phyloP scores from a whole-genome alignment of 2,113 vertebrate genomes.

The Pollachius pollachius region DNA sequence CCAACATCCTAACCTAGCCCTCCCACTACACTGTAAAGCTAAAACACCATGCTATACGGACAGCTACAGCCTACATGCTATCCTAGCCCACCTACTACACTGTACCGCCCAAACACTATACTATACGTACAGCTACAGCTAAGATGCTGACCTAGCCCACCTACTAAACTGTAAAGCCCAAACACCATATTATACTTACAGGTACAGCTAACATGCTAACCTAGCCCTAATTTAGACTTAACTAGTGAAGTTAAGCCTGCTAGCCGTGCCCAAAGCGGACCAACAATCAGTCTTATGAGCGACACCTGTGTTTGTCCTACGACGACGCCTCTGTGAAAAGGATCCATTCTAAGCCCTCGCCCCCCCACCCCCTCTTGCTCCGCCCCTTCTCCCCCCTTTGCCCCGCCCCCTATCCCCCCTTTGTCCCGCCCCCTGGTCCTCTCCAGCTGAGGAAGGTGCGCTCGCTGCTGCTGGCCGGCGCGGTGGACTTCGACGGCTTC shows the following conservation, averaged over 20 bases:
- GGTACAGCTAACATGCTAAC: background rate
- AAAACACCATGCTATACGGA: background rate
- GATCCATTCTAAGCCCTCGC: background rate
- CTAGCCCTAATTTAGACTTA: background rate
- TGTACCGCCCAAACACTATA: background rate
- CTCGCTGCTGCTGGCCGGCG: constrained; percentile 88
- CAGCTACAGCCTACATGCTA: background rate
- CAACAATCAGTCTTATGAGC: too few relatives aligned
- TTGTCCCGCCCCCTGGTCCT: background rate
- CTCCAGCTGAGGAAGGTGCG: constrained; percentile 89
- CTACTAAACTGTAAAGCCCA: background rate
- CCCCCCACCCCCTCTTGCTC: background rate
- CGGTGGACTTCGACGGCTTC: constrained; percentile 86
- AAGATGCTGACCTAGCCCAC: background rate
- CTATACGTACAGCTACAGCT: background rate
- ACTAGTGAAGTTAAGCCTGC: too few relatives aligned
- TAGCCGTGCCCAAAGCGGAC: too few relatives aligned
- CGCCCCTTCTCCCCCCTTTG: background rate
- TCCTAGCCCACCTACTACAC: background rate
- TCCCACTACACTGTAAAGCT: background rate
- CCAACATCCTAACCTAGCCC: background rate
- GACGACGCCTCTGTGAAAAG: background rate
- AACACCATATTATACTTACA: too few relatives aligned
- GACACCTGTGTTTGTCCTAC: too few relatives aligned
- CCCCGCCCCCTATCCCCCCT: background rate